Evolutionary conservation across 1,140 invertebrate genomes (phyloP), one percentile per base, ranked within the genome.

Genomic region (Battus philenor): DNA sequence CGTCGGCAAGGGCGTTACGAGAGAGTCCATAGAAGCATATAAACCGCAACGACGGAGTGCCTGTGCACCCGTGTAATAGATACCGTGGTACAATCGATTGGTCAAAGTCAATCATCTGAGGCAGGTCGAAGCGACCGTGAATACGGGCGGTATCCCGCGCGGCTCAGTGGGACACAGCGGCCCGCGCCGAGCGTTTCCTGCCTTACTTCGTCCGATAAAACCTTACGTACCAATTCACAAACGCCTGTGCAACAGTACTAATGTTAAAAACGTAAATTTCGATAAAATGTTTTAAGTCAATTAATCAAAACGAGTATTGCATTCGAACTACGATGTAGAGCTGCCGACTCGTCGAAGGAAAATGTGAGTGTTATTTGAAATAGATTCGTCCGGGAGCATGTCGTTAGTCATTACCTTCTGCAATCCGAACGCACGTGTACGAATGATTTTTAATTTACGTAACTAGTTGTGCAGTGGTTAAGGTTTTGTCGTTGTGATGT

Each of bases 71-170:
- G 64, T 67, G 68, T 66, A 68, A 71, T 75, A 72, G 63, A 62
- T 60, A 66, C 63, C 57, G 66, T 64, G 51, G 17, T 54, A 76
- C 71, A 83, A 83, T 83, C 79, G 75, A 84, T 81, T 78, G 75
- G 79, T 71, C 72, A 72, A 71, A 81, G 73, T 78, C 68, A 74
- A 78, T 81, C 79, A 73, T 79, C 60, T 70, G 76, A 58, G 65
- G 52, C 67, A 73, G 76, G 69, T 80, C 75, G 68, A 54, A 27
- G 61, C 77, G 77, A 80, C 80, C 80, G 77, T 84, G 77, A 81
- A 81, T 74, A 61, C 68, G 61, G 38, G 39, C 31, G 58, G 54
- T 61, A 48, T 70, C 71, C 71, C 63, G 59, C 59, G 39, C 43
- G 41, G 46, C 59, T 68, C 78, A 74, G 75, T 77, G 69, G 68